These are phyloP conservation scores for Acomys russatus DNA, from an alignment of 2,797 vertebrate species.

Conservation along the genomic window DNA sequence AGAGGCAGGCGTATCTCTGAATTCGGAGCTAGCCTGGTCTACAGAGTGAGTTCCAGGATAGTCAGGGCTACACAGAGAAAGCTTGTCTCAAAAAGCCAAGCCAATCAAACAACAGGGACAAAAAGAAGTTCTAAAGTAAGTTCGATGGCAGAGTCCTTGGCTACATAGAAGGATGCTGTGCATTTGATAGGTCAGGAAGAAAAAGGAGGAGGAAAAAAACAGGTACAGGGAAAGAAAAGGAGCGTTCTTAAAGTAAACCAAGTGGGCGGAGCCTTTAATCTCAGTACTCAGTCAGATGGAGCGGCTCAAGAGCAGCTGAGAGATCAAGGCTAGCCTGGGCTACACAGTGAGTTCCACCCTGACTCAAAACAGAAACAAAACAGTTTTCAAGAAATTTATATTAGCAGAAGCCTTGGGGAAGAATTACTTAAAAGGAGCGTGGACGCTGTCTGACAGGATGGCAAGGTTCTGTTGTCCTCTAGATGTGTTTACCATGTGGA, in stretches of 20 bases:
- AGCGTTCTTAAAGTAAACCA: not conserved
- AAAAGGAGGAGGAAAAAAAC: not conserved
- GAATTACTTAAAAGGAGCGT: not conserved
- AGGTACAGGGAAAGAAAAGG: not conserved
- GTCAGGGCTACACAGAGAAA: not conserved
- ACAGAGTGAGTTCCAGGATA: not conserved
- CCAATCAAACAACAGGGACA: not conserved
- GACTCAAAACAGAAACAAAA: not conserved
- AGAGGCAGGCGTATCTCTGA: not conserved
- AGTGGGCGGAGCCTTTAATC: not conserved
- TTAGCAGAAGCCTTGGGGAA: not conserved
- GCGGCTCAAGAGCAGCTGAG: not conserved
- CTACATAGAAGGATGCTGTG: not conserved
- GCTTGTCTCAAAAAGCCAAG: not conserved
- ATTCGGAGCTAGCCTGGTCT: not conserved
- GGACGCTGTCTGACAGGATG: not conserved
- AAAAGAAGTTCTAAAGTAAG: not conserved
- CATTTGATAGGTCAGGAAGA: not conserved
- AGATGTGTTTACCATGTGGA: not conserved
- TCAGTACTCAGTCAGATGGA: not conserved
- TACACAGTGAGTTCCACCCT: not conserved
- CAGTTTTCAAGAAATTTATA: conserved; percentile 23
- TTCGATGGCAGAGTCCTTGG: not conserved
- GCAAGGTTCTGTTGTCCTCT: not conserved
- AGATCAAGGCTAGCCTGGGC: not conserved